Evolutionary conservation across 2,113 vertebrate genomes (phyloP).

Genomic region (Hippocampus guttulatus): DNA sequence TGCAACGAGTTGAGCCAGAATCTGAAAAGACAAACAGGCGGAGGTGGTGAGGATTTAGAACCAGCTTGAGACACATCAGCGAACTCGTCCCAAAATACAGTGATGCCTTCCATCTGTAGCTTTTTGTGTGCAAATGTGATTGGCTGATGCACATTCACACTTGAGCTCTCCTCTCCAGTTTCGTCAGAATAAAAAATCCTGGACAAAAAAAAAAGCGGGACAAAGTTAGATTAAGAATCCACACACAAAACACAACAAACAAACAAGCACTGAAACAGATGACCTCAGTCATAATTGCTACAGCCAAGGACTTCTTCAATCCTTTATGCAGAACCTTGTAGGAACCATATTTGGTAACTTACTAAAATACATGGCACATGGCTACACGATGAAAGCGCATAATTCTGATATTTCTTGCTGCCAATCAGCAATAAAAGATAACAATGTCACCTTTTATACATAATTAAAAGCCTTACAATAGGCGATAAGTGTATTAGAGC

Average conservation of each 20-base stretch:
- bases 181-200: slow-evolving; percentile 94
- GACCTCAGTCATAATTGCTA: not conserved
- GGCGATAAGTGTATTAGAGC: not conserved
- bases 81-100: slow-evolving; percentile 94
- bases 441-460: not conserved
- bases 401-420: not conserved
- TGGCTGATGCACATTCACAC: slow-evolving; percentile 89
- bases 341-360: not conserved
- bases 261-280: not conserved
- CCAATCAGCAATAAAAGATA: not conserved
- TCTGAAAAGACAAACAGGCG: slow-evolving; percentile 72
- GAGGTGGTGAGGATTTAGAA: slow-evolving; percentile 82
- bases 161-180: slow-evolving; percentile 84
- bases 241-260: not conserved
- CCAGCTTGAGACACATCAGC: slow-evolving; percentile 82
- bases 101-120: slow-evolving; percentile 85
- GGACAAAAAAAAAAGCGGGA: slow-evolving; percentile 33
- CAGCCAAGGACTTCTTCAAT: not conserved
- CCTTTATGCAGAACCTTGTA: not conserved
- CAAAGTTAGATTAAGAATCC: not conserved
- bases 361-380: not conserved
- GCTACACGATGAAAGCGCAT: not conserved
- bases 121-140: slow-evolving; percentile 93
- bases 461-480: not conserved
- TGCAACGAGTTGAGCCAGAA: not conserved